Evolutionary conservation across 1,140 invertebrate genomes (phyloP).

Genomic region (Zaprionus gabonicus): DNA sequence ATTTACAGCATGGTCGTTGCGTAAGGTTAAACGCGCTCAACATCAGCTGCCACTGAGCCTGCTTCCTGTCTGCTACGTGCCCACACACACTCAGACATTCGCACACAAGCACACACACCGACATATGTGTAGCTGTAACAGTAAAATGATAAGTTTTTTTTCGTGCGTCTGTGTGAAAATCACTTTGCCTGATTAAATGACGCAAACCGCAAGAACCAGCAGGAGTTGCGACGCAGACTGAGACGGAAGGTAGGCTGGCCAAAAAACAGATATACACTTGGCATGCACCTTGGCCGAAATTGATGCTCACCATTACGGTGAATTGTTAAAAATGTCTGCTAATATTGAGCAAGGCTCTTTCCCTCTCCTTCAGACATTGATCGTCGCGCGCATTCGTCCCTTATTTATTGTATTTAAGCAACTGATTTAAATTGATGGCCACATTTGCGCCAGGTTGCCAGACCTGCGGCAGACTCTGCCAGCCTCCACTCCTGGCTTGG

Average conservation of each 20-base stretch:
- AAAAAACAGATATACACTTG: conserved; percentile 38
- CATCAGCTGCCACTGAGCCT: conserved; percentile 63
- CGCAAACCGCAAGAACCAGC: conserved; percentile 54
- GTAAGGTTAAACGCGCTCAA: conserved; percentile 75
- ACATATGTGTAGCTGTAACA: conserved; percentile 13
- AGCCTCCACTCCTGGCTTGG: conserved; percentile 23
- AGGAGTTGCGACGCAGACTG: conserved; percentile 19
- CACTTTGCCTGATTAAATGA: conserved; percentile 82
- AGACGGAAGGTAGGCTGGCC: neutral
- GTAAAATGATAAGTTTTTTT: conserved; percentile 69
- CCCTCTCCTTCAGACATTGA: neutral
- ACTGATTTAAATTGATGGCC: conserved; percentile 78
- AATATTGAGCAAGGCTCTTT: conserved; percentile 44
- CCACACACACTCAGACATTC: neutral
- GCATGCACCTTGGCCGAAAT: conserved; percentile 57
- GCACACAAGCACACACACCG: conserved; percentile 17
- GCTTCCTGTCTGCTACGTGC: conserved; percentile 63
- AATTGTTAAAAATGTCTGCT: conserved; percentile 81
- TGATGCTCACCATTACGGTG: conserved; percentile 62
- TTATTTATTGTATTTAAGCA: conserved; percentile 72
- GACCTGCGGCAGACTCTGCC: neutral
- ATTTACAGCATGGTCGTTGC: conserved; percentile 73
- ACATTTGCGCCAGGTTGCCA: conserved; percentile 32
- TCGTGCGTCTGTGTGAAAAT: conserved; percentile 55
- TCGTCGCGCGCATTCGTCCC: conserved; percentile 22